Evolutionary conservation across 2,888 invertebrate species (phyloP).

Genomic region (Polydesmus complanatus): DNA sequence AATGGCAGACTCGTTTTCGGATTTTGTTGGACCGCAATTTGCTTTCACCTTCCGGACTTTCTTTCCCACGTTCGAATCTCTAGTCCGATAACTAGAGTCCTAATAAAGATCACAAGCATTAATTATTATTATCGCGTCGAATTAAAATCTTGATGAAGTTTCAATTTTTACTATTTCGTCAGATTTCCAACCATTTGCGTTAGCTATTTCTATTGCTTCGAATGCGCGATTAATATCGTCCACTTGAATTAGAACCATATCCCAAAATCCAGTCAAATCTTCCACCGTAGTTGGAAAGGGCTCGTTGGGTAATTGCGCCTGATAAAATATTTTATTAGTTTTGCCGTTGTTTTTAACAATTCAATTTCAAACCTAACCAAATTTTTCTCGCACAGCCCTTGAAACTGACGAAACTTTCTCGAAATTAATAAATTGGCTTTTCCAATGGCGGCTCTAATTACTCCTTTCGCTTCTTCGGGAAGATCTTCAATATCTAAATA

Average conservation of each 20-base stretch:
- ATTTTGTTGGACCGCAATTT: slow-evolving; percentile 3
- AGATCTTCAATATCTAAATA: slow-evolving; percentile 44
- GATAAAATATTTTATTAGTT: slow-evolving; percentile 12
- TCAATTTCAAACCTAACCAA: slow-evolving; percentile 33
- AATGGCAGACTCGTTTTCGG: slow-evolving; percentile 24
- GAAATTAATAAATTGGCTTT: slow-evolving; percentile 76
- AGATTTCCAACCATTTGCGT: slow-evolving; percentile 31
- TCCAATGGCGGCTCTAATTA: slow-evolving; percentile 73
- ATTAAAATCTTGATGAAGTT: background rate
- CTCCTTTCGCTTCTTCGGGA: slow-evolving; percentile 66
- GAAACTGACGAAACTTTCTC: slow-evolving; percentile 91
- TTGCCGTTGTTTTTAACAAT: background rate
- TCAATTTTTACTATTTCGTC: slow-evolving; percentile 11
- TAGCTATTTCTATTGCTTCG: slow-evolving; percentile 34
- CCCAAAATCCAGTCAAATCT: slow-evolving; percentile 94
- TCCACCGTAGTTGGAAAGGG: slow-evolving; percentile 75
- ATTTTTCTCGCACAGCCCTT: slow-evolving; percentile 56
- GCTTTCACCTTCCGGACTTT: background rate
- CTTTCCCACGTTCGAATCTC: background rate
- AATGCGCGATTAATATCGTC: slow-evolving; percentile 68
- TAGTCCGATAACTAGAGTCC: background rate
- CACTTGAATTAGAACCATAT: slow-evolving; percentile 88
- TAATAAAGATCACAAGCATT: background rate
- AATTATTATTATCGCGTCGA: background rate
- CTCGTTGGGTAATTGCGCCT: slow-evolving; percentile 56